A percentile compares a stretch with the other conserved stretches of the same genome.
Evolutionary conservation across 2,888 invertebrate species (phyloP).

Genomic region (Argynnis bischoffii): DNA sequence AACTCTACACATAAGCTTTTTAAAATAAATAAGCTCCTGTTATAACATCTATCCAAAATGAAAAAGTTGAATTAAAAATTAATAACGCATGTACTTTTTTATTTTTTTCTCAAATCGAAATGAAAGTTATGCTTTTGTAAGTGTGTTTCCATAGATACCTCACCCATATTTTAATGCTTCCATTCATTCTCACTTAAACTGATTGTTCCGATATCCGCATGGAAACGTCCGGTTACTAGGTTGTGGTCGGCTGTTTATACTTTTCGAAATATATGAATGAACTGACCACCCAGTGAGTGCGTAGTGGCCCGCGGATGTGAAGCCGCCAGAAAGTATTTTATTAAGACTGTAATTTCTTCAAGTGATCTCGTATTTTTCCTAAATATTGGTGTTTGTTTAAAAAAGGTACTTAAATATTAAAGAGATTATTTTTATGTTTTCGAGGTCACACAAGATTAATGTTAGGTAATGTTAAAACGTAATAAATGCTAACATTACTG

Average conservation of each 20-base stretch:
- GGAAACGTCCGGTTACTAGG: slow-evolving; percentile 63
- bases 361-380: background rate
- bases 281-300: slow-evolving; percentile 75
- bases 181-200: slow-evolving; percentile 32
- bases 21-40: no score
- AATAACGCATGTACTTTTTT: no score
- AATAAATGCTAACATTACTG: background rate
- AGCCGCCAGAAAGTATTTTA: slow-evolving; percentile 53
- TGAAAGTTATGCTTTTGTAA: background rate
- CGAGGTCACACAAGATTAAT: background rate
- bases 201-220: slow-evolving; percentile 62
- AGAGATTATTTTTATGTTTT: no score
- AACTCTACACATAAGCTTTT: no score
- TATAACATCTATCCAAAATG: no score
- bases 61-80: no score
- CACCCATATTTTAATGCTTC: slow-evolving; percentile 45
- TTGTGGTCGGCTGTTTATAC: slow-evolving; percentile 62
- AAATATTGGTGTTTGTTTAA: no score
- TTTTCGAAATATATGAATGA: slow-evolving; percentile 53
- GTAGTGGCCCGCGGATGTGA: slow-evolving; percentile 49
- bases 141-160: background rate
- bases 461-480: background rate
- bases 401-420: no score
- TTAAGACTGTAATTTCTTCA: background rate
- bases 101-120: no score